Base-by-base conservation (phyloP, 2,888 invertebrate species). In the Cantharis lateralis region DNA sequence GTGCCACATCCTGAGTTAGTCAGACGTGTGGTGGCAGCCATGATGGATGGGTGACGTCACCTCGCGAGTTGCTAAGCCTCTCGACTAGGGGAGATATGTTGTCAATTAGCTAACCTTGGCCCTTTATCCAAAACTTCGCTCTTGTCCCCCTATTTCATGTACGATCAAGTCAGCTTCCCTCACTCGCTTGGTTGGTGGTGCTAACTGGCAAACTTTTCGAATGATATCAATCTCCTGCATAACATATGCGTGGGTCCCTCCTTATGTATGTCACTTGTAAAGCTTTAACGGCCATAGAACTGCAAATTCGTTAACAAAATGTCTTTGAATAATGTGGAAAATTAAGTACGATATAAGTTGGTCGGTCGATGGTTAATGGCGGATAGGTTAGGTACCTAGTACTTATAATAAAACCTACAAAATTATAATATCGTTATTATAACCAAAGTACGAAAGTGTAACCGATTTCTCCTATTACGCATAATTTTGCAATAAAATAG, bases 61-160 rank as follows among this genome's bases (percentile, higher is more conserved):
- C 82, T 74, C 76, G 80, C 78, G 81, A 81, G 80, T 81, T 80
- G 82, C 81, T 82, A 84, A 82, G 82, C 84, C 80, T 80, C 80
- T 82, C 80, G 81, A 80, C 80, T 82, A 82, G 82, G 84, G 84
- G 83, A 83, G 82, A 84, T 82, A 83, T 82, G 82, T 83, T 82
- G 84, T 84, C 85, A 85, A 85, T 85, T 85, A 85, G 84, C 82
- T 81, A 82, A 83, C 82, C 83, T 82, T 83, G 84, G 84, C 83
- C 82, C 83, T 81, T 80, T 80, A 81, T 81, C 80, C 80, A 73
- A 73, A 74, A 75, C 77, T 76, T 76, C 80, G 74, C 79, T 76
- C 72, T 71, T 75, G 74, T 75, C 75, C 78, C 72, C 80, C 75
- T 77, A 76, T 72, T 72, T 71, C 78, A 48, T 48, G 48, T 48